Conservation (phyloP, 2,888 invertebrate species). For the Sisyra nigra region DNA sequence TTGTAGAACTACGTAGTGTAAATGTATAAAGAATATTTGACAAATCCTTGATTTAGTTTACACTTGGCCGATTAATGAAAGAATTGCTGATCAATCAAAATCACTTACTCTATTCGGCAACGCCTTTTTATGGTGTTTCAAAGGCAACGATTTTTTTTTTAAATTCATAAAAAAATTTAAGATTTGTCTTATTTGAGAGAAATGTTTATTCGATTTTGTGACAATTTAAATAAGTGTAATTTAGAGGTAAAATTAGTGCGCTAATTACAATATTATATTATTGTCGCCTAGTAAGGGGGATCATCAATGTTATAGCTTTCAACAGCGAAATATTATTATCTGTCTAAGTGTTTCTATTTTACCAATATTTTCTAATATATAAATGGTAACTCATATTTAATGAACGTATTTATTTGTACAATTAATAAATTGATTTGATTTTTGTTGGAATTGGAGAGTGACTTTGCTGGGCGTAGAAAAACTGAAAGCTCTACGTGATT, state of each 20-base stretch:
- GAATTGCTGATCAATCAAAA: slow-evolving; percentile 36
- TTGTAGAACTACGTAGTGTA: no score
- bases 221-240: not conserved
- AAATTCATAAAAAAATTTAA: not conserved
- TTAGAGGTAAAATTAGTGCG: not conserved
- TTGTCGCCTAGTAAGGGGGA: slow-evolving; percentile 8
- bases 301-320: slow-evolving; percentile 5
- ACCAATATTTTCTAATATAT: not conserved
- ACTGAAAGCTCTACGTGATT: slow-evolving; percentile 1
- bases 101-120: not conserved
- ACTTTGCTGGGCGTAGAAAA: slow-evolving; percentile 5
- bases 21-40: no score
- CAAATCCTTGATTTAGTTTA: no score
- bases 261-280: not conserved
- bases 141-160: no score
- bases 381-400: not conserved
- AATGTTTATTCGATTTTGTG: not conserved
- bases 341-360: no score
- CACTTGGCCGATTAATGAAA: slow-evolving; percentile 13
- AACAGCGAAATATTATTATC: not conserved
- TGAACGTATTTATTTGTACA: no score
- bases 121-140: not conserved
- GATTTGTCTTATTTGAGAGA: not conserved
- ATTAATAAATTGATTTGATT: no score
- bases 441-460: not conserved